Evolutionary conservation across 2,113 vertebrate species (phyloP), one percentile per base, ranked within the genome.

Genomic region (Callaeas wilsoni): DNA sequence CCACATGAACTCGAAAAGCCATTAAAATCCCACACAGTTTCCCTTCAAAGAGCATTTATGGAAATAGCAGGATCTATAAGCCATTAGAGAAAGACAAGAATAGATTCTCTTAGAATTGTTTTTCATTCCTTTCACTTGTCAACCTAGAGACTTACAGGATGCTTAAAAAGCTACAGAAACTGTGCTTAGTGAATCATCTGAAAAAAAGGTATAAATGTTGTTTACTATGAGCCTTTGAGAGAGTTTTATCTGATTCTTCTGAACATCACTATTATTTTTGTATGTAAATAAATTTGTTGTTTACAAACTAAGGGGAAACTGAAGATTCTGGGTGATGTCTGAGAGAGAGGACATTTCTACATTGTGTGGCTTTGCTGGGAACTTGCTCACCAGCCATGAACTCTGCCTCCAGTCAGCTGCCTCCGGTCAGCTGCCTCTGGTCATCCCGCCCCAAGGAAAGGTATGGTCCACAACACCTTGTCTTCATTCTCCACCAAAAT

Each of bases 21-120:
- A 84, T 97, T 96, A 92, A 95, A 95, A 95, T 94, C 71, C 76
- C 60, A 64, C 88, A 77, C 39, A 88, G 37, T 84, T 96, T 90
- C 92, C 67, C 87, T 93, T 90, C 90, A 96, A 94, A 96, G 75
- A 80, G 55, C 71, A 90, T 84, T 96, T 96, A 95, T 95, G 90
- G 92, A 92, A 93, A 94, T 70, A 92, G 37, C 79, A 86, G 91
- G 68, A 92, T 96, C 90, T 88, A 86, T 96, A 95, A 91, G 56
- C 75, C 79, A 93, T 96, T 96, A 94, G 78, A 88, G 75, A 84
- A 93, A 88, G 84, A 87, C 55, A 88, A 90, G 74, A 96, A 95
- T 88, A 96, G 87, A 80, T 70, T 87, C n/a, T 56, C 44, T 60
- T 83, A 83, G 49, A 84, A 83, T 63, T 76, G 63, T 16, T 80